A percentile compares a stretch with the other conserved stretches of the same genome.
phyloP scores from a whole-genome alignment of 2,113 vertebrate species.

The Azemiops feae region DNA sequence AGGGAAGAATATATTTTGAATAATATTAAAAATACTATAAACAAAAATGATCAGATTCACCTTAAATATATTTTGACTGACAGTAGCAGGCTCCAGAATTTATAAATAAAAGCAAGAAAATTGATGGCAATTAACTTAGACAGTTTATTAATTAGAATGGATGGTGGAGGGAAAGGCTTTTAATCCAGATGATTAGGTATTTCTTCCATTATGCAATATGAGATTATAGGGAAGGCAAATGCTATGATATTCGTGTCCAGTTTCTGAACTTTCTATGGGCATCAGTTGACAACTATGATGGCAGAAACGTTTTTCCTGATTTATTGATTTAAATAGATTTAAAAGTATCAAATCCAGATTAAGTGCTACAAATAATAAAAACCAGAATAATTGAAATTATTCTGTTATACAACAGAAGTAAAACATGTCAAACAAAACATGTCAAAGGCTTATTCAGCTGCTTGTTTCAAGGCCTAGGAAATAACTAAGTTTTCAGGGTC shows the following conservation, averaged over 20 bases:
- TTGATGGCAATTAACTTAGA: not conserved
- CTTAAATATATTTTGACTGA: not conserved
- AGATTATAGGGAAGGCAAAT: not conserved
- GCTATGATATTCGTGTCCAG: not conserved
- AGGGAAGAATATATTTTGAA: not conserved
- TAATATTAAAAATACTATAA: not conserved
- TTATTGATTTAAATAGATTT: not conserved
- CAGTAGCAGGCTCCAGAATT: not conserved
- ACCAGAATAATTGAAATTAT: not conserved
- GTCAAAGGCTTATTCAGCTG: not conserved
- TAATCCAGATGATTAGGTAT: not conserved
- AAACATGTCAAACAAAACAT: not conserved
- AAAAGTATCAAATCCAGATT: not conserved
- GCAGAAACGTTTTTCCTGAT: not conserved
- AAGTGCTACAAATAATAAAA: not conserved
- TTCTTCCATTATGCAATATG: not conserved
- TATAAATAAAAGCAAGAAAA: not conserved
- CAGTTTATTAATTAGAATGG: not conserved
- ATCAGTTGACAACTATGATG: not conserved
- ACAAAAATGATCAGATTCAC: not conserved
- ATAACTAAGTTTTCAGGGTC: not conserved
- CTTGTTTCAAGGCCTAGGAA: not conserved
- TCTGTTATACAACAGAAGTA: not conserved
- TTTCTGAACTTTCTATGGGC: not conserved
- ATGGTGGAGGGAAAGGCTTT: not conserved